Evolutionary conservation across 2,113 vertebrate species (phyloP), one percentile per base, ranked within the genome.

Genomic region (Dipodomys ordii): DNA sequence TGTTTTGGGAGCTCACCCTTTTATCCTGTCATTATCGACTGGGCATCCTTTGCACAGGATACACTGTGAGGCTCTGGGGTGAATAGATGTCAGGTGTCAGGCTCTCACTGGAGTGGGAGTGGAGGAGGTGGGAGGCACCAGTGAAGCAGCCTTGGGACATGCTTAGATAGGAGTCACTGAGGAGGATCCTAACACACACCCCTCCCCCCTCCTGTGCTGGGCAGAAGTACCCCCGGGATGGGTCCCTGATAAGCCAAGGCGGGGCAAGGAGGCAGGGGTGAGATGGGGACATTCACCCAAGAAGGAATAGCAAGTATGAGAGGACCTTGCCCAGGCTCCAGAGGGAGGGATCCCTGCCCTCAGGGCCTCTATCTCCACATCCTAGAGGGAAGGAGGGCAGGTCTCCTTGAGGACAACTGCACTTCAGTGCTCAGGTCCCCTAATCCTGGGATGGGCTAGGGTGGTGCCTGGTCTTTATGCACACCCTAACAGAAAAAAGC

Each of bases 171-270:
- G 39, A 39, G 39, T 39, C 39, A 39, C 39, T 0, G 74, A 57
- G 19, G 22, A 67, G 30, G 16, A 60, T 44, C 18, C 35, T 62
- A 0, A 15, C 1, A 4, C 11, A 4, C 3, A 13, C 53, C 53
- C 53, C 16, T 9, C 49, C 22, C 22, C 16, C 11, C 27, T 39
- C 3, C 27, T 12, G 8, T 13, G 49, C 0, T 0, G 60, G 19
- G 7, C 46, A 91, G 32, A 64, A 49, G 4, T n/a, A 57, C 32
- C 62, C 46, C 23, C 28, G 20, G 39, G 65, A 53, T 20, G 25
- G 22, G 19, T 7, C 7, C 35, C 35, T 19, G 6, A 23, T 65
- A 10, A 18, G 20, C 67, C 22, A 35, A 82, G 62, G 30, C 68
- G 16, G 28, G 25, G 7, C 0, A 0, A 83, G 78, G n/a, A 69